A percentile compares a stretch with the other conserved stretches of the same genome.
phyloP scores from a whole-genome alignment of 2,888 invertebrate genomes.

The Ashinkailepas kermadecensis region DNA sequence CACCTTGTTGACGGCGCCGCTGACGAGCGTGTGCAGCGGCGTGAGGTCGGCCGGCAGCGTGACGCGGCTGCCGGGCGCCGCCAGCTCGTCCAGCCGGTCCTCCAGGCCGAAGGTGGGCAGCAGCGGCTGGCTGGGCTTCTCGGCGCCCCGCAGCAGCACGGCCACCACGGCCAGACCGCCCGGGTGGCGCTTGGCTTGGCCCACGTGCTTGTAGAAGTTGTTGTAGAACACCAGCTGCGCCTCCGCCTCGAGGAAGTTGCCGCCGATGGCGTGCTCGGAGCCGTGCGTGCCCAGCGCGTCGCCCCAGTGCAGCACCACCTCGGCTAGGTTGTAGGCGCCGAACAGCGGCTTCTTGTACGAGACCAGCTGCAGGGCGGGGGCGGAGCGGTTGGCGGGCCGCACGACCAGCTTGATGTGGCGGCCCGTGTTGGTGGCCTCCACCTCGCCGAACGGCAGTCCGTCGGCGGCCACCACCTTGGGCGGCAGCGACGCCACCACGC shows the following conservation, averaged over 20 bases:
- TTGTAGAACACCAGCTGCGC: conserved; percentile 6
- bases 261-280: background rate
- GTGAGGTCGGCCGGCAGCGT: background rate
- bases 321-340: background rate
- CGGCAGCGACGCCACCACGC: background rate
- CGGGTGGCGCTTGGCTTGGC: background rate
- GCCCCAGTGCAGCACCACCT: background rate
- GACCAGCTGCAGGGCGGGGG: background rate
- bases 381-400: background rate
- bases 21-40: background rate
- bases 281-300: background rate
- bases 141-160: background rate
- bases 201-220: background rate
- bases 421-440: background rate
- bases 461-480: background rate
- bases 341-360: conserved; percentile 21
- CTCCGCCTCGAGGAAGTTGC: background rate
- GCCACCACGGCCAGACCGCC: background rate
- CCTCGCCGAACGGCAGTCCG: background rate
- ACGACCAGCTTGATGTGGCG: background rate
- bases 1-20: background rate
- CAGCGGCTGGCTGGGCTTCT: too few relatives aligned
- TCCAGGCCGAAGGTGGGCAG: background rate
- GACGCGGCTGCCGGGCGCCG: background rate
- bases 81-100: background rate